Evolutionary conservation across 2,797 vertebrate genomes (phyloP).

Genomic region (Macropus fuliginosus): DNA sequence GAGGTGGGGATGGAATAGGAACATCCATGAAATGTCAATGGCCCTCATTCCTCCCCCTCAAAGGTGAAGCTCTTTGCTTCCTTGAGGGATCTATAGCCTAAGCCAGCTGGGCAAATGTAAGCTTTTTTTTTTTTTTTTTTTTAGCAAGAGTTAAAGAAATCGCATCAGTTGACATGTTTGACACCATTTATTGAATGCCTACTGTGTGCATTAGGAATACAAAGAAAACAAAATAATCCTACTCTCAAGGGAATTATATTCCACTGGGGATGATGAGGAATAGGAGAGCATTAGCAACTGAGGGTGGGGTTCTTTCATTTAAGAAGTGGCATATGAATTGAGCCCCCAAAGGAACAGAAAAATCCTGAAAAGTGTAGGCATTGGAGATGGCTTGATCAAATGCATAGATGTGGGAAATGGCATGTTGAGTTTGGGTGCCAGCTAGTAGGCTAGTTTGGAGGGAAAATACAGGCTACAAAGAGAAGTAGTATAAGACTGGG

Average conservation of each 20-base stretch:
- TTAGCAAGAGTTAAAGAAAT: background rate
- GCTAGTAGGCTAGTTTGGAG: background rate
- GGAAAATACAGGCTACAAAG: background rate
- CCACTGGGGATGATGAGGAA: background rate
- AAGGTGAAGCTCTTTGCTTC: background rate
- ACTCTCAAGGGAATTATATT: background rate
- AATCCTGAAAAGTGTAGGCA: background rate
- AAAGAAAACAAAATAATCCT: background rate
- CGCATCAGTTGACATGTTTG: background rate
- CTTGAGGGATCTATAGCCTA: background rate
- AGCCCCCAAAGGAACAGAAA: background rate
- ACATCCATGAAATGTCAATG: background rate
- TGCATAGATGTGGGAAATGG: background rate
- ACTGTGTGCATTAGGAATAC: background rate
- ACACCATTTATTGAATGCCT: background rate
- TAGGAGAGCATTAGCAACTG: background rate
- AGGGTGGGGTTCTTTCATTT: background rate
- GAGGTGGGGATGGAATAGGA: background rate
- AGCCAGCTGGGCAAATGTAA: background rate
- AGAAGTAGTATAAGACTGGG: background rate
- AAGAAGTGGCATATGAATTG: background rate
- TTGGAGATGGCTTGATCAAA: background rate
- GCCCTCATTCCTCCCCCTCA: background rate
- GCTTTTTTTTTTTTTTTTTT: background rate
- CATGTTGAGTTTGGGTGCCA: background rate